Conservation (phyloP, 2,888 invertebrate genomes). For the Harpalus rufipes region DNA sequence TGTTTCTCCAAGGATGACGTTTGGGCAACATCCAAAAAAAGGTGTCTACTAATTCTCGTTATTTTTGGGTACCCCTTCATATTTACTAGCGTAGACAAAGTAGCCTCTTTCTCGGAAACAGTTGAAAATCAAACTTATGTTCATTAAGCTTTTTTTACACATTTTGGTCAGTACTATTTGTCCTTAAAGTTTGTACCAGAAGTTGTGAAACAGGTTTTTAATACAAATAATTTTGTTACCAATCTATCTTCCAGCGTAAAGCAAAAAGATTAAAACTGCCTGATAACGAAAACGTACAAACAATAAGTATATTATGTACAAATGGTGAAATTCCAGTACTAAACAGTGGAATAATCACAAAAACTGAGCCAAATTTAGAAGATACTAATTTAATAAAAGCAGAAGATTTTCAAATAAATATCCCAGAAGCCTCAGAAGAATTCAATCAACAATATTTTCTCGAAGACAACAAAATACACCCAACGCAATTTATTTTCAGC, state of each 20-base stretch:
- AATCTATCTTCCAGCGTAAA: constrained; percentile 36
- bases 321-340: constrained; percentile 48
- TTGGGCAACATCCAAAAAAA: too few species aligned
- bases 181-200: too few species aligned
- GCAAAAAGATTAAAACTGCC: constrained; percentile 36
- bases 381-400: constrained; percentile 16
- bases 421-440: constrained; percentile 1
- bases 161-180: too few species aligned
- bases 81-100: too few species aligned
- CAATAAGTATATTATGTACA: constrained; percentile 53
- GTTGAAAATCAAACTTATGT: too few species aligned
- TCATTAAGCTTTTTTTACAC: too few species aligned
- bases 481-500: background rate
- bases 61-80: too few species aligned
- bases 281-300: constrained; percentile 17
- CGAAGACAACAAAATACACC: constrained; percentile 1
- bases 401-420: constrained; percentile 15
- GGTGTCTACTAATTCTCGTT: too few species aligned
- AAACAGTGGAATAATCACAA: constrained; percentile 26
- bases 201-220: too few species aligned
- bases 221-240: constrained; percentile 8
- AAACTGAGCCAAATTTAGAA: constrained; percentile 40
- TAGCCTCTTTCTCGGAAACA: too few species aligned
- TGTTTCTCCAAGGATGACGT: too few species aligned
- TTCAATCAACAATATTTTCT: background rate